A percentile compares a stretch with the other conserved stretches of the same genome.
phyloP scores from a whole-genome alignment of 2,113 vertebrate species.

The Meleagris gallopavo region DNA sequence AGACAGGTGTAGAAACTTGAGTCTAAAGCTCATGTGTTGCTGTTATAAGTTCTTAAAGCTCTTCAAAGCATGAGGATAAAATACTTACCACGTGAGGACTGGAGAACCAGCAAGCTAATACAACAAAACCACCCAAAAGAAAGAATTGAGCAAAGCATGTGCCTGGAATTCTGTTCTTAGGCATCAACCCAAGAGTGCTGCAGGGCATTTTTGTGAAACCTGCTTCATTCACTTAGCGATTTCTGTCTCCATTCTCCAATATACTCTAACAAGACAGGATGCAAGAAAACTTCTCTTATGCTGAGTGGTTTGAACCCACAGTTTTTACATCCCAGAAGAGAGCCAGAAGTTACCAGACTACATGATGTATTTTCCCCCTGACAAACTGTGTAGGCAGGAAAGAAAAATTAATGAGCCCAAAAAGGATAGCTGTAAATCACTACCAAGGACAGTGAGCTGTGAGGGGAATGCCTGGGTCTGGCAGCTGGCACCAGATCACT shows the following conservation, averaged over 20 bases:
- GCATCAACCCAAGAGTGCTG: background rate
- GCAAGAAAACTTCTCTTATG: background rate
- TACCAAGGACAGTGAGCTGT: background rate
- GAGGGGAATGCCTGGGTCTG: background rate
- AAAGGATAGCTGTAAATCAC: background rate
- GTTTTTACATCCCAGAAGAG: background rate
- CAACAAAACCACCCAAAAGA: background rate
- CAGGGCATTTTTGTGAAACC: background rate
- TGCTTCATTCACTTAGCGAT: background rate
- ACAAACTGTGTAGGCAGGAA: background rate
- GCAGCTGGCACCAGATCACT: background rate
- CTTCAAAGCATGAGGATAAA: background rate
- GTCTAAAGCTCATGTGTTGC: background rate
- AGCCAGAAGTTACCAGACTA: background rate
- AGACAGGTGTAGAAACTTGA: background rate
- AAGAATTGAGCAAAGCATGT: background rate
- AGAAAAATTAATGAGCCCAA: background rate
- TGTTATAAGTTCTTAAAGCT: background rate
- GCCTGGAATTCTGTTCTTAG: background rate
- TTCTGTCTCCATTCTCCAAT: background rate
- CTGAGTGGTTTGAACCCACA: background rate
- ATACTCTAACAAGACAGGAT: background rate
- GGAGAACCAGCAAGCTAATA: background rate
- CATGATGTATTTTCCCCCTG: background rate
- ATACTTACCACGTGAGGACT: background rate